phyloP scores from a whole-genome alignment of 2,113 vertebrate genomes.

The Protobothrops mucrosquamatus region DNA sequence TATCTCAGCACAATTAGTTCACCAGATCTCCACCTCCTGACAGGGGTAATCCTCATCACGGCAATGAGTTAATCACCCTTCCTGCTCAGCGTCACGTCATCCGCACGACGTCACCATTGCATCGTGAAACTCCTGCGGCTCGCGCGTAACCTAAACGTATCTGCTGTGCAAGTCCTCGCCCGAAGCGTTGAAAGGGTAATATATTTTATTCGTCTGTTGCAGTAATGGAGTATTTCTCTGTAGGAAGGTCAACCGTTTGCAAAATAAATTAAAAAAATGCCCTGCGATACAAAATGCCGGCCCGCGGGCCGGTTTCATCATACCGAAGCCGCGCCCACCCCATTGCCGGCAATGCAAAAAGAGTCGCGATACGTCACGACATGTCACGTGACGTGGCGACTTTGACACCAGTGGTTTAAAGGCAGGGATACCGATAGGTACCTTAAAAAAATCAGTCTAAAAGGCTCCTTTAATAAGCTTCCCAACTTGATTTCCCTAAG shows the following conservation, averaged over 20 bases:
- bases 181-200: not conserved
- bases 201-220: not conserved
- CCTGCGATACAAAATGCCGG: not conserved
- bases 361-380: no score
- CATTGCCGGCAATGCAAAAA: no score
- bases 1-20: not conserved
- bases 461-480: not conserved
- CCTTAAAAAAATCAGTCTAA: not conserved
- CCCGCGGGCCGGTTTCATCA: no score
- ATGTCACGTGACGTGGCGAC: no score
- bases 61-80: not conserved
- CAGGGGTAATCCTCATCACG: not conserved
- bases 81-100: not conserved
- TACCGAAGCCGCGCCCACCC: no score
- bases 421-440: not conserved
- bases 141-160: not conserved
- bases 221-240: not conserved
- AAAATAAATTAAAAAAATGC: not conserved
- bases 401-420: not conserved
- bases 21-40: not conserved
- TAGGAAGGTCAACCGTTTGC: not conserved
- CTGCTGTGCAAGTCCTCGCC: not conserved
- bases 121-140: not conserved
- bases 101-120: not conserved
- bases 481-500: not conserved